Conservation (phyloP, 1,140 invertebrate genomes). For the Caenorhabditis remanei region DNA sequence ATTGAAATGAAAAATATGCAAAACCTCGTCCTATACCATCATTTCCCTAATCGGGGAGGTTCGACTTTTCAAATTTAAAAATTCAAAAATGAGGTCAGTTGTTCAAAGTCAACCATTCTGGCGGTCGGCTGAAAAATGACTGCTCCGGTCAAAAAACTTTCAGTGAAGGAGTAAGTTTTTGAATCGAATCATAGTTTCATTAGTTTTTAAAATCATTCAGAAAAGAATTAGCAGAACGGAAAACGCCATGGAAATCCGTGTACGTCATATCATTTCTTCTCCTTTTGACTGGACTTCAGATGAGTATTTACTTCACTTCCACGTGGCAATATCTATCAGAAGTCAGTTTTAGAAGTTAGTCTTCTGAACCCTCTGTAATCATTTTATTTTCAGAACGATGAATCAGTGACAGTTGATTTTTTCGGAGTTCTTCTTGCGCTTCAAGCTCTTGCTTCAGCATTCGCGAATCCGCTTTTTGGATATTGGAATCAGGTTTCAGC, state of each 20-base stretch:
- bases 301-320: slow-evolving; percentile 57
- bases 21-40: neutral
- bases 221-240: slow-evolving; percentile 31
- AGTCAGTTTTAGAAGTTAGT: neutral
- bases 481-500: slow-evolving; percentile 60
- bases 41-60: slow-evolving; percentile 28
- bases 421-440: slow-evolving; percentile 56
- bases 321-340: slow-evolving; percentile 60
- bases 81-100: neutral
- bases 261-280: slow-evolving; percentile 9
- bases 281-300: slow-evolving; percentile 42
- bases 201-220: neutral
- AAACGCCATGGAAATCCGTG: slow-evolving; percentile 57
- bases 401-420: slow-evolving; percentile 54
- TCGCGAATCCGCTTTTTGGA: slow-evolving; percentile 59
- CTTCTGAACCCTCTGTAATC: neutral
- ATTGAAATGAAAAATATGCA: slow-evolving; percentile 16
- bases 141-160: slow-evolving; percentile 15
- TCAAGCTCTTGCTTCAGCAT: slow-evolving; percentile 23
- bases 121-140: slow-evolving; percentile 12
- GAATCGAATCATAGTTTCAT: neutral
- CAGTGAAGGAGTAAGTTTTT: slow-evolving; percentile 31
- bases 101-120: neutral
- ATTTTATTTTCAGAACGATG: slow-evolving; percentile 29
- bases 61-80: slow-evolving; percentile 28